Percentiles rank a stretch among this genome's conserved stretches.
Conservation (phyloP, 2,113 vertebrate species). For the Muntiacus reevesi region DNA sequence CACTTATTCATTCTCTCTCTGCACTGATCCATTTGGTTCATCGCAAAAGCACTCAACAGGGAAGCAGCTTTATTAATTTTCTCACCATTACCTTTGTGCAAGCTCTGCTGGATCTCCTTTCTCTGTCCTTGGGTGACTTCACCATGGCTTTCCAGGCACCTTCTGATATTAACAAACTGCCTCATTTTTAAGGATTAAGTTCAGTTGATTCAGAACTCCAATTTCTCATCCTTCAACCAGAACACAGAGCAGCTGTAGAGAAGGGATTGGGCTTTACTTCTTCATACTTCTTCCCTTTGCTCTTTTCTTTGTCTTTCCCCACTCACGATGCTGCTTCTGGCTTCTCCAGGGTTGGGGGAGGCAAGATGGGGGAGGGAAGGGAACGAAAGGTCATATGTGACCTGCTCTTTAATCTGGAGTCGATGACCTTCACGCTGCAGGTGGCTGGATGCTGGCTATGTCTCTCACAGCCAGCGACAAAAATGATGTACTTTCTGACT, state of each 20-base stretch:
- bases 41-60: neutral
- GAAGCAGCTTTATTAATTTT: neutral
- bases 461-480: neutral
- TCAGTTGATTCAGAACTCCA: neutral
- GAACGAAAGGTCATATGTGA: neutral
- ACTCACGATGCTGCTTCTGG: neutral
- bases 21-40: neutral
- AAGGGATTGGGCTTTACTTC: neutral
- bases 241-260: neutral
- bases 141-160: neutral
- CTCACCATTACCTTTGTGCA: neutral
- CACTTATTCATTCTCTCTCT: neutral
- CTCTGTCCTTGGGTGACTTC: neutral
- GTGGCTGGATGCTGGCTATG: neutral
- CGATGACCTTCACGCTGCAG: neutral
- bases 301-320: neutral
- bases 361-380: too few species aligned
- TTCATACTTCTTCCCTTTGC: neutral
- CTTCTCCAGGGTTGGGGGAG: neutral
- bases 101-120: neutral
- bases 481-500: neutral
- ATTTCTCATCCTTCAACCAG: neutral
- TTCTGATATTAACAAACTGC: neutral
- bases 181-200: slow-evolving; percentile 1
- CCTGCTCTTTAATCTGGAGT: neutral